Conservation (phyloP, 2,888 invertebrate genomes). For the Acleris literana region DNA sequence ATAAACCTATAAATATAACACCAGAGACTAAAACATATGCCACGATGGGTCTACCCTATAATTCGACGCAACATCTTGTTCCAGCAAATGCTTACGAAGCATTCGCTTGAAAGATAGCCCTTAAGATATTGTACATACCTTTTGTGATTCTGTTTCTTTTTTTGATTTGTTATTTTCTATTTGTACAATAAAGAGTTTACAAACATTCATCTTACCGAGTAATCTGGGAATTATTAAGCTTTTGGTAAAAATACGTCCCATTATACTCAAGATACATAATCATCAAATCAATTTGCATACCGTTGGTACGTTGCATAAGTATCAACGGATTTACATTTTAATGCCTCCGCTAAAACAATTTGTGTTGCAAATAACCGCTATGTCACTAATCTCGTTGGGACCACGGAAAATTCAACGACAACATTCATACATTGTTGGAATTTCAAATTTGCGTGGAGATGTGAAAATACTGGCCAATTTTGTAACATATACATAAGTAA, state of each 20-base stretch:
- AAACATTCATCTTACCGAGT: no score
- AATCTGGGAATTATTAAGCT: neutral
- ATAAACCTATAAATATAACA: no score
- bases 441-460: neutral
- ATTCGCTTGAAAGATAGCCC: no score
- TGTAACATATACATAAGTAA: no score
- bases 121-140: no score
- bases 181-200: no score
- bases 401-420: constrained; percentile 24
- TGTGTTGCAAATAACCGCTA: constrained; percentile 35
- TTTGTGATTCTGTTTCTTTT: no score
- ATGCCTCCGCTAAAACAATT: constrained; percentile 26
- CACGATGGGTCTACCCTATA: no score
- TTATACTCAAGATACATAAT: constrained; percentile 4
- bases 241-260: neutral
- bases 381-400: constrained; percentile 24
- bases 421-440: constrained; percentile 14
- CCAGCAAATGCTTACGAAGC: no score
- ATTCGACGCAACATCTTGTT: no score
- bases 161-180: no score
- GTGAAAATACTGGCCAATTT: neutral
- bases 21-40: no score
- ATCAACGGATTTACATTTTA: constrained; percentile 35
- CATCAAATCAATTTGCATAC: constrained; percentile 25
- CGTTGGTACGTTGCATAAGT: constrained; percentile 29